These are phyloP conservation scores for Cepaea hortensis DNA, from an alignment of 2,888 invertebrate genomes.

Conservation along the genomic window DNA sequence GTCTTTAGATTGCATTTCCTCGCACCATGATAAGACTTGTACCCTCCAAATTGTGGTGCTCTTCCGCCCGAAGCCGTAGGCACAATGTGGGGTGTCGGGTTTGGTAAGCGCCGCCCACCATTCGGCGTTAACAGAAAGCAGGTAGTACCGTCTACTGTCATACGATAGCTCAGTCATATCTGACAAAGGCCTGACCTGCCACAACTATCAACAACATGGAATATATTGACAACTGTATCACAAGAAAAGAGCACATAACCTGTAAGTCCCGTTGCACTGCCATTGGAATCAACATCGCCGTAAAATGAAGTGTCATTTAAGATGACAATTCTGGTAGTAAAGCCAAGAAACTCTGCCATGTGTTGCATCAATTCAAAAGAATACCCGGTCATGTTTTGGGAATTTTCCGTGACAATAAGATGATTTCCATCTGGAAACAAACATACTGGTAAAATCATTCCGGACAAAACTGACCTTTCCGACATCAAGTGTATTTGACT, in stretches of 20 bases:
- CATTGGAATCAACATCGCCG: not conserved
- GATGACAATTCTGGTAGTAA: not conserved
- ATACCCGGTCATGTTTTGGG: not conserved
- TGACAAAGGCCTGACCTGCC: not conserved
- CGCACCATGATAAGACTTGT: too few species aligned
- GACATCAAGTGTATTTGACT: not conserved
- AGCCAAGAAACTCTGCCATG: not conserved
- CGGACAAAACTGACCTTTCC: constrained; percentile 12
- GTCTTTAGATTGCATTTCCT: too few species aligned
- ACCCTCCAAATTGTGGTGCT: too few species aligned
- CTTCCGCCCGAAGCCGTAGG: too few species aligned
- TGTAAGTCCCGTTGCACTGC: constrained; percentile 8
- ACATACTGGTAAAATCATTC: not conserved
- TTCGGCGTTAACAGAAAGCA: too few species aligned
- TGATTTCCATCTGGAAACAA: not conserved
- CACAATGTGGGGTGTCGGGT: too few species aligned
- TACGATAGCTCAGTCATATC: not conserved
- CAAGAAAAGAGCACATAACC: not conserved
- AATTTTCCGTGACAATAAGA: not conserved
- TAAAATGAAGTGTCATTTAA: not conserved
- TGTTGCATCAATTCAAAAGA: not conserved
- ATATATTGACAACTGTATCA: too few species aligned
- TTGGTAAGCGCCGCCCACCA: too few species aligned
- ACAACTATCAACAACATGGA: too few species aligned
- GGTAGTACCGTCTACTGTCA: too few species aligned